Evolutionary conservation across 2,113 vertebrate species (phyloP).

Genomic region (Hypocryptadius cinnamomeus): DNA sequence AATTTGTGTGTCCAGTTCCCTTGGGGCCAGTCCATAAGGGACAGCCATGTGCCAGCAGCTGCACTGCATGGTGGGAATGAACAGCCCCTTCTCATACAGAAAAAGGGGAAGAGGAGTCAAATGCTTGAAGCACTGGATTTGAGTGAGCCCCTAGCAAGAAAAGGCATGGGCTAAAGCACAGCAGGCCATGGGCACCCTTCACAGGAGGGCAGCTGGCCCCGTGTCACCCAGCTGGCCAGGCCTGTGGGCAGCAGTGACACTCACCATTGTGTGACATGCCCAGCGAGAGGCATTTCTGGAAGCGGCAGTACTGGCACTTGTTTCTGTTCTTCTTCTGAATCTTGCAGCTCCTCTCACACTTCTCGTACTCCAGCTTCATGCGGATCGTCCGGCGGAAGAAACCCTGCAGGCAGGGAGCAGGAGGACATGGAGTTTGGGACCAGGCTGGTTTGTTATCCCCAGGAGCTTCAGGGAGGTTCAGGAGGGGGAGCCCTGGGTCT

Average conservation of each 20-base stretch:
- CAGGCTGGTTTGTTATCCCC: not conserved
- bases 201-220: not conserved
- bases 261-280: constrained; percentile 98
- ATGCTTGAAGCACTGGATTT: not conserved
- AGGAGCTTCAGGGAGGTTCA: not conserved
- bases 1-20: not conserved
- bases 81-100: not conserved
- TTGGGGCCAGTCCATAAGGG: not conserved
- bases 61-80: not conserved
- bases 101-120: not conserved
- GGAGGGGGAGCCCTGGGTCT: not conserved
- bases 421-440: not conserved
- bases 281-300: constrained; percentile 94
- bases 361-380: constrained; percentile 96
- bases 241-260: not conserved
- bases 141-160: not conserved
- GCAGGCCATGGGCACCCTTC: not conserved
- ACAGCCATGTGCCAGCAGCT: not conserved
- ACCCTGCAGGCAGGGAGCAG: constrained; percentile 69
- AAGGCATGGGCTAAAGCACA: not conserved
- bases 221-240: not conserved
- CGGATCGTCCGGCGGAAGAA: constrained; percentile 94
- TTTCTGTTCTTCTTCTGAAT: constrained; percentile 98
- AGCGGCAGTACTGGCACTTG: constrained; percentile 98
- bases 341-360: constrained; percentile 90